These are phyloP conservation scores for Odontothrips loti DNA, from an alignment of 2,888 invertebrate species.

Conservation along the genomic window DNA sequence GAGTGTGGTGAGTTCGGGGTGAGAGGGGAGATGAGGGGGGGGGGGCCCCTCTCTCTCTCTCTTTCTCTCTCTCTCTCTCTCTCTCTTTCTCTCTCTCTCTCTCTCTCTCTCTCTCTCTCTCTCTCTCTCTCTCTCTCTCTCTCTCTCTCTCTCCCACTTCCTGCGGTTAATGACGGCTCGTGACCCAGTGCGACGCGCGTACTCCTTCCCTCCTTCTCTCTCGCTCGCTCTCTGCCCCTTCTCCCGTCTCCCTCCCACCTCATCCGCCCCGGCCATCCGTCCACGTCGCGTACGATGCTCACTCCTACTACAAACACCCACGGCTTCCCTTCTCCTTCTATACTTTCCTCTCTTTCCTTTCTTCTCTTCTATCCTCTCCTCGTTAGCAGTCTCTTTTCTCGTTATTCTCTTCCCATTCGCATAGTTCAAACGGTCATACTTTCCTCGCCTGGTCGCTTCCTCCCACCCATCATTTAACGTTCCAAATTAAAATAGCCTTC, in stretches of 20 bases:
- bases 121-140: not conserved
- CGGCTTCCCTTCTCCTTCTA: not conserved
- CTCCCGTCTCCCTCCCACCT: too few species aligned
- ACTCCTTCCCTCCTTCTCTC: not conserved
- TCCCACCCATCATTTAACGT: not conserved
- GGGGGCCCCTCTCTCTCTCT: not conserved
- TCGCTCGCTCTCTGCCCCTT: not conserved
- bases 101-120: not conserved
- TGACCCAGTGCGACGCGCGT: not conserved
- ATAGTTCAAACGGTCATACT: not conserved
- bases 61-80: not conserved
- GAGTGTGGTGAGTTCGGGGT: not conserved
- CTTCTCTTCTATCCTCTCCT: not conserved
- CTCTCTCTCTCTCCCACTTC: constrained; percentile 4
- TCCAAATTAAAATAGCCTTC: too few species aligned
- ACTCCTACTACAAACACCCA: not conserved
- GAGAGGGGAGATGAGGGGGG: not conserved
- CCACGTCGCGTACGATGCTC: not conserved
- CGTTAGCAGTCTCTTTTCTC: not conserved
- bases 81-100: not conserved
- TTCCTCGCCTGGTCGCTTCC: not conserved
- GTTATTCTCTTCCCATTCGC: not conserved
- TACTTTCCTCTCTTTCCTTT: not conserved
- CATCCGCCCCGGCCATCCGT: not conserved
- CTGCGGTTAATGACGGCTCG: constrained; percentile 19